These are phyloP conservation scores for Haliclystus octoradiatus DNA, from an alignment of 30 jellyfish, hydroid and myxozoan species.

Conservation along the genomic window DNA sequence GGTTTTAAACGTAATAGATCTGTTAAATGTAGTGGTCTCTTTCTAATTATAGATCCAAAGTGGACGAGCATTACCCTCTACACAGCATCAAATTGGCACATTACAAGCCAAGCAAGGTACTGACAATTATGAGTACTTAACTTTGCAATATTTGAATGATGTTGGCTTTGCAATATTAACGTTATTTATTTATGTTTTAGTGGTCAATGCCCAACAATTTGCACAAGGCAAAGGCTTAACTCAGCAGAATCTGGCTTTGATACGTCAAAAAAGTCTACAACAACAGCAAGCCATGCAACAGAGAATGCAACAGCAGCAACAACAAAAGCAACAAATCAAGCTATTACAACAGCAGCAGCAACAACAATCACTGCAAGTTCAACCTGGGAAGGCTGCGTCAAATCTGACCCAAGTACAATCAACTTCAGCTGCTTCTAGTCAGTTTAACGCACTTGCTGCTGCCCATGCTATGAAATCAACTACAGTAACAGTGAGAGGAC, in stretches of 20 bases:
- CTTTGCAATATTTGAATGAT: too few relatives aligned
- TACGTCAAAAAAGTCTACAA: slow-evolving; percentile 64
- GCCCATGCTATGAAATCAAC: not conserved
- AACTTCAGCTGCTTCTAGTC: not conserved
- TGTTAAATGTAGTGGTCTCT: too few relatives aligned
- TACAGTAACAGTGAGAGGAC: slow-evolving; percentile 62
- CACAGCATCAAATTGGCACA: too few relatives aligned
- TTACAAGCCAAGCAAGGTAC: too few relatives aligned
- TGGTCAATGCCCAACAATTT: slow-evolving; percentile 74
- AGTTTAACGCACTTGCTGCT: not conserved
- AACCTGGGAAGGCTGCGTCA: not conserved
- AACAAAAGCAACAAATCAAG: slow-evolving; percentile 48
- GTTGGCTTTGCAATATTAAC: too few relatives aligned
- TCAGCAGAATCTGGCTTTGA: slow-evolving; percentile 84
- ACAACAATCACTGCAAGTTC: slow-evolving; percentile 37
- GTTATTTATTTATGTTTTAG: not conserved
- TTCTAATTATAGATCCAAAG: too few relatives aligned
- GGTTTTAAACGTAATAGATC: too few relatives aligned
- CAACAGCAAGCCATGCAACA: slow-evolving; percentile 62
- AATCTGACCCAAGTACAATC: not conserved
- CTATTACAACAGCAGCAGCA: slow-evolving; percentile 31
- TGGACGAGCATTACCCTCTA: too few relatives aligned
- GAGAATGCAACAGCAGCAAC: slow-evolving; percentile 38
- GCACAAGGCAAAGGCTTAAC: slow-evolving; percentile 81
- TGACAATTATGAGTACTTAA: too few relatives aligned